Evolutionary conservation across 2,113 vertebrate species (phyloP), one percentile per base, ranked within the genome.

Genomic region (Ailurus styani): DNA sequence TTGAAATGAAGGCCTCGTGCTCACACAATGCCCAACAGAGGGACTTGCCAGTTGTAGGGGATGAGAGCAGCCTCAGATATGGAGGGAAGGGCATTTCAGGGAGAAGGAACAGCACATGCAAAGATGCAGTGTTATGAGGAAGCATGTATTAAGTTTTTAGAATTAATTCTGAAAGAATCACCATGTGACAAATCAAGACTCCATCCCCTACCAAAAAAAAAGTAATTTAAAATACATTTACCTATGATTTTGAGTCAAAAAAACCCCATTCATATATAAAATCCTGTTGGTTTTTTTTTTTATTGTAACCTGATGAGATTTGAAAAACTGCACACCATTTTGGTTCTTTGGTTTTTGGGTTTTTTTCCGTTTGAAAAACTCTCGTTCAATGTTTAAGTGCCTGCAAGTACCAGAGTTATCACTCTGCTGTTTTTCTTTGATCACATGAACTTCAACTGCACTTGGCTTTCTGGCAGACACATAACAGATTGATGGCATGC

Each of bases 11-110:
- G 79, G 50, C 12, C 2, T 5, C 3, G 37, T 27, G 8, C 37
- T 85, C 29, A 66, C 31, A 45, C 55, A 14, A 29, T 25, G 31
- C 60, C 37, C n/a, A 47, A 5, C 9, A 23, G 47, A 55, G 31
- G 17, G 6, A 68, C 1, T 6, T 68, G 25, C 3, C 0, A 54
- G 1, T 21, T 10, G 1, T 0, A 37, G 1, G 50, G 21, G 12
- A 3, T 40, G 29, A 77, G 8, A 84, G 29, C 45, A 68, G 15
- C 15, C 21, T 11, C 29, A 57, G 37, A 90, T 18, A 6, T 77
- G 21, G n/a, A 90, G 37, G 21, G 7, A 55, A 68, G 31, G 7
- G 29, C 12, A 5, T 45, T 64, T 84, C 27, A 54, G 42, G 34
- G 68, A 72, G n/a, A 73, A 55, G 47, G 1, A 64, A 78, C 1